Percentiles rank a stretch among this genome's conserved stretches.
Conservation (phyloP, 2,888 invertebrate genomes). For the Pterostichus niger region DNA sequence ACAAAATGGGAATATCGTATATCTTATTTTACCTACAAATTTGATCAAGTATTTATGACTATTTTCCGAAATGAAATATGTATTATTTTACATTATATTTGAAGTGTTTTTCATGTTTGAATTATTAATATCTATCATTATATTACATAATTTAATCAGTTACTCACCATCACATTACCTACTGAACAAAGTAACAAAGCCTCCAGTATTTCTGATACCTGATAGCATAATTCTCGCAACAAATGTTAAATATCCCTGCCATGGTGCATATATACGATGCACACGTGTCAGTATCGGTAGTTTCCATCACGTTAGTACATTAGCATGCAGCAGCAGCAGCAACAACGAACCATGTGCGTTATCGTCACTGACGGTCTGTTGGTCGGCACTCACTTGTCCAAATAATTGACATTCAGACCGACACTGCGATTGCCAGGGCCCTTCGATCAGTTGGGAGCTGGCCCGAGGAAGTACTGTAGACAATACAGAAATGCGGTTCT, state of each 20-base stretch:
- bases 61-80: too few relatives aligned
- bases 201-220: not conserved
- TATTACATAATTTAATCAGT: too few relatives aligned
- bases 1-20: too few relatives aligned
- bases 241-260: conserved; percentile 14
- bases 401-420: conserved; percentile 22
- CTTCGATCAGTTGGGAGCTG: not conserved
- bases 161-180: not conserved
- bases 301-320: conserved; percentile 17
- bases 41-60: too few relatives aligned
- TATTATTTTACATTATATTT: too few relatives aligned
- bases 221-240: conserved; percentile 31
- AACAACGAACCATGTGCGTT: conserved; percentile 1
- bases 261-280: conserved; percentile 14
- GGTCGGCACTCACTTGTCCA: not conserved
- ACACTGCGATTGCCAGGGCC: not conserved
- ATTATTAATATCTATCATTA: too few relatives aligned
- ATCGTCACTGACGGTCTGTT: not conserved
- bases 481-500: not conserved
- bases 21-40: too few relatives aligned
- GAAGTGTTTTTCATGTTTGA: too few relatives aligned
- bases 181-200: conserved; percentile 3
- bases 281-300: conserved; percentile 32
- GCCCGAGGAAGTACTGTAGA: not conserved
- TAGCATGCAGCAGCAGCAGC: conserved; percentile 16